Evolutionary conservation across 2,797 vertebrate genomes (phyloP).

Genomic region (Rhinichthys osculus): DNA sequence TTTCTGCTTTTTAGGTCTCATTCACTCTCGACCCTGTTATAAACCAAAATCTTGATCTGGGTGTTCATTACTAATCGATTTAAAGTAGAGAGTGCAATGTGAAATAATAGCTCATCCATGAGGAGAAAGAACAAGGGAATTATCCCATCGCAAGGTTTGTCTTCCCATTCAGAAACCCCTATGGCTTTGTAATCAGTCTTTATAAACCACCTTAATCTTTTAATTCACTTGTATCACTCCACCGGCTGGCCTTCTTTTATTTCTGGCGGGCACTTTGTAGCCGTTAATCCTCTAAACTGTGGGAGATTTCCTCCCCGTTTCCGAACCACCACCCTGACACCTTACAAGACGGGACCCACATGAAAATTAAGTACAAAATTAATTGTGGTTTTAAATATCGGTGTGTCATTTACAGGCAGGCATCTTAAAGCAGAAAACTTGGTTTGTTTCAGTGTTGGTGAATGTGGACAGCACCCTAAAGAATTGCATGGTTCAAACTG

Average conservation of each 20-base stretch:
- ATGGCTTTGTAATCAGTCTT: slow-evolving; percentile 84
- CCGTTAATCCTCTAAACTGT: slow-evolving; percentile 83
- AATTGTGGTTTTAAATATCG: slow-evolving; percentile 33
- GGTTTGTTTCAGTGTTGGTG: not conserved
- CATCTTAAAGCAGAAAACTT: not conserved
- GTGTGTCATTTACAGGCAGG: not conserved
- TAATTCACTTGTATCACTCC: slow-evolving; percentile 85
- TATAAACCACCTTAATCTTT: slow-evolving; percentile 86
- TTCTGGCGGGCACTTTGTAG: slow-evolving; percentile 80
- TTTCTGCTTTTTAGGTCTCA: slow-evolving; percentile 35
- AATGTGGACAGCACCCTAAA: not conserved
- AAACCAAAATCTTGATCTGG: slow-evolving; percentile 60
- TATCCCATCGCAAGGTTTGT: slow-evolving; percentile 80
- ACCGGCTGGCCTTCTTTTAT: slow-evolving; percentile 76
- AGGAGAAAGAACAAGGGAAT: slow-evolving; percentile 77
- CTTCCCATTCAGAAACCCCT: slow-evolving; percentile 80
- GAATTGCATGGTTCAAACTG: not conserved
- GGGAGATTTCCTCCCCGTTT: slow-evolving; percentile 78
- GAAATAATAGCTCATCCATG: slow-evolving; percentile 69
- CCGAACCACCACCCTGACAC: slow-evolving; percentile 69
- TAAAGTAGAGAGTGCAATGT: slow-evolving; percentile 57
- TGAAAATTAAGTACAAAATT: slow-evolving; percentile 38
- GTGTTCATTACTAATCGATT: slow-evolving; percentile 65
- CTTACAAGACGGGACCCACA: slow-evolving; percentile 70
- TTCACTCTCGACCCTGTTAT: slow-evolving; percentile 44